These are phyloP conservation scores for Centropus bengalensis DNA, from an alignment of 2,113 vertebrate species.

Conservation along the genomic window DNA sequence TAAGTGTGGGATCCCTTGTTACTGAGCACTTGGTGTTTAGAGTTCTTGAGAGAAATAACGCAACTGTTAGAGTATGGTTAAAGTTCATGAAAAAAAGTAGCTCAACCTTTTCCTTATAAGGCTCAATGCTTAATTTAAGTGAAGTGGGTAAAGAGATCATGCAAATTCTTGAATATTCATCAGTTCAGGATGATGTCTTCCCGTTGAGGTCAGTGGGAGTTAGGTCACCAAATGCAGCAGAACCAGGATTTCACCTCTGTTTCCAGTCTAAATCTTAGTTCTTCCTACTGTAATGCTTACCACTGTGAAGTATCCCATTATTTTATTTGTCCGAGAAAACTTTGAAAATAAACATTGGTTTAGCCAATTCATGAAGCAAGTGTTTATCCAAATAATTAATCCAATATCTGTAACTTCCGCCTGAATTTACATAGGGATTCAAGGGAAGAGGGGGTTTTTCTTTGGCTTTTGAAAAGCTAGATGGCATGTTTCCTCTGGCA, in stretches of 20 bases:
- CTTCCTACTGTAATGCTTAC: neutral
- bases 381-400: neutral
- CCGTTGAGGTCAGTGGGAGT: neutral
- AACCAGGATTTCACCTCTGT: neutral
- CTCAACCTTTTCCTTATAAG: neutral
- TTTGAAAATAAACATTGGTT: neutral
- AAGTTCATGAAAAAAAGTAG: neutral
- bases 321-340: neutral
- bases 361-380: neutral
- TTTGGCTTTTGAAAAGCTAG: neutral
- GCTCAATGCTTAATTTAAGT: neutral
- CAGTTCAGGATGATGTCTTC: neutral
- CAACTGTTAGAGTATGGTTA: neutral
- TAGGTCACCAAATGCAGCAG: neutral
- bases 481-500: neutral
- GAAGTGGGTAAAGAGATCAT: neutral
- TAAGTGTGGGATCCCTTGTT: neutral
- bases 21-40: neutral
- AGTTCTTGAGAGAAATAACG: neutral
- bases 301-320: neutral
- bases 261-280: neutral
- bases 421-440: neutral
- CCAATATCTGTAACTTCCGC: neutral
- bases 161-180: neutral
- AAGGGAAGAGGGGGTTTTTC: neutral